Base-by-base conservation (phyloP, 2,113 vertebrate genomes). In the Cavia porcellus region DNA sequence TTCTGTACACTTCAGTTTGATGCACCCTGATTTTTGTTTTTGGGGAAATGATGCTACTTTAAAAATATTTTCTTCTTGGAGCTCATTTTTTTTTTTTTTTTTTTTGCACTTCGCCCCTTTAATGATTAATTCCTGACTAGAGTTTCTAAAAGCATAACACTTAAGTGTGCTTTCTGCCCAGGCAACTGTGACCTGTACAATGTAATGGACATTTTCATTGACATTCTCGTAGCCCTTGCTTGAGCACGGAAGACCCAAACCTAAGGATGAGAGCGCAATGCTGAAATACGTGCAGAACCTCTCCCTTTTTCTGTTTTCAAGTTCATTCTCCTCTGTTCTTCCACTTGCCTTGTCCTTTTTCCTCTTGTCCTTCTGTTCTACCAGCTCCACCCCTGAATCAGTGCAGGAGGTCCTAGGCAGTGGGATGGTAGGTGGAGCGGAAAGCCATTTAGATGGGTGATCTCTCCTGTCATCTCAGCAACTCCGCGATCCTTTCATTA, bases 391-490 rank as follows among this genome's bases (percentile, higher is more conserved):
- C 10, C 24, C 15, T 75, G 80, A 55, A 72, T 35, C 55, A 47
- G 32, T 75, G 52, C 45, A 12, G 45, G 52, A 72, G 47, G 24
- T 45, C 15, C 9, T 3, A 68, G 64, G 93, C 62, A 77, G 13
- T 80, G 70, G n/a, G 79, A 59, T 22, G 50, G 3, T 45, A 38
- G 61, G 61, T 72, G 70, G 57, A 72, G 47, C 15, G 30, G 52
- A 94, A 80, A 50, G n/a, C 25, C 62, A 32, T 7, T 66, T 77
- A n/a, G 28, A 30, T 50, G 79, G 17, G 91, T 80, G 92, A 92
- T 62, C 47, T 96, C 85, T 61, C 57, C 45, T 75, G 57, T 94
- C 57, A 77, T 64, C 52, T 77, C 10, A 25, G 84, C 68, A 87
- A 57, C n/a, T n/a, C 55, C 7, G 74, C 50, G 38, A 68, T n/a